Evolutionary conservation across 2,113 vertebrate species (phyloP).

Genomic region (Arenaria interpres): DNA sequence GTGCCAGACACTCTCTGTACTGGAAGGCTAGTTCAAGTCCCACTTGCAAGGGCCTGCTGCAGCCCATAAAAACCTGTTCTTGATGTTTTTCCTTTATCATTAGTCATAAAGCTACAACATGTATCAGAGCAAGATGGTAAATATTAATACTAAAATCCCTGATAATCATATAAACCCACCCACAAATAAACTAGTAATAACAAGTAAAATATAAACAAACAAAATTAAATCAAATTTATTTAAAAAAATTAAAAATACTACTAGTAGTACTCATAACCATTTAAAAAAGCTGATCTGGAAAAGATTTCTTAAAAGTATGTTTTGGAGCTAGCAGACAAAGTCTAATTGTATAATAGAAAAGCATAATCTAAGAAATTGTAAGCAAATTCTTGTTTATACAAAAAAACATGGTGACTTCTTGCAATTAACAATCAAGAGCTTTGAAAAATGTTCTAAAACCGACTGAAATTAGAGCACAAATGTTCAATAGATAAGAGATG

Average conservation of each 20-base stretch:
- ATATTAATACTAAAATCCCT: not conserved
- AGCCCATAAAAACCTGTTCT: not conserved
- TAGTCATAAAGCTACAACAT: fast-evolving
- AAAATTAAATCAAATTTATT: not conserved
- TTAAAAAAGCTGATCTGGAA: not conserved
- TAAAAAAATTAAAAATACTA: not conserved
- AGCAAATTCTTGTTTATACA: not conserved
- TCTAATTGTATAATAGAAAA: not conserved
- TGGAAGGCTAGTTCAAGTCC: not conserved
- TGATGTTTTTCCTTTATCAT: not conserved
- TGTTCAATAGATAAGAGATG: not conserved
- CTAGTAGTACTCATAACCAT: not conserved
- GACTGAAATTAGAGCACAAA: constrained; percentile 1
- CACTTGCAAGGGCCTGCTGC: not conserved
- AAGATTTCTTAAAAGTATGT: not conserved
- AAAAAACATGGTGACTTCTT: not conserved
- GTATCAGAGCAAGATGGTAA: not conserved
- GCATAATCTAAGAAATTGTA: not conserved
- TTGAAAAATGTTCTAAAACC: not conserved
- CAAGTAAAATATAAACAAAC: not conserved
- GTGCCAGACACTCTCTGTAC: not conserved
- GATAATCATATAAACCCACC: not conserved
- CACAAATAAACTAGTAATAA: not conserved
- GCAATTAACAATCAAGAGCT: not conserved
- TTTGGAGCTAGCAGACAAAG: not conserved